phyloP scores from a whole-genome alignment of 2,113 vertebrate genomes.

The Nyctereutes procyonoides region DNA sequence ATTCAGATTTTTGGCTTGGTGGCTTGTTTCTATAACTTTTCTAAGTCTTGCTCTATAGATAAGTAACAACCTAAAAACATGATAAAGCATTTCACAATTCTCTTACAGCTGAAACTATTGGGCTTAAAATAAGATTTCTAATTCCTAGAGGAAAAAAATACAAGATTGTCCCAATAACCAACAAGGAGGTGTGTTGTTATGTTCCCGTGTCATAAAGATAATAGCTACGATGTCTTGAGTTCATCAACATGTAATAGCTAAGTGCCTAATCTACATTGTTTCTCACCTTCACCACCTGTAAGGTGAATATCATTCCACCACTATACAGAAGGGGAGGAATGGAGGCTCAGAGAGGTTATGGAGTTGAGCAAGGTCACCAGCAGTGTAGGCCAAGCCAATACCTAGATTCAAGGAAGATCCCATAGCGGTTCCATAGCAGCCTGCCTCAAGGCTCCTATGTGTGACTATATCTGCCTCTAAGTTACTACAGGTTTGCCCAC shows the following conservation, averaged over 20 bases:
- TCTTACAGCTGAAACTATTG: neutral
- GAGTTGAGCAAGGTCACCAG: neutral
- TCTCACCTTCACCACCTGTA: neutral
- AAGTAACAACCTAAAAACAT: neutral
- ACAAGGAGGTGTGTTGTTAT: neutral
- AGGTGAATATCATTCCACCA: neutral
- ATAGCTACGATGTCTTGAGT: neutral
- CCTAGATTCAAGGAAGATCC: neutral
- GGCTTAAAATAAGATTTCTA: neutral
- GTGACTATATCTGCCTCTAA: neutral
- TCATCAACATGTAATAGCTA: neutral
- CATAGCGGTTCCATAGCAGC: too few species aligned
- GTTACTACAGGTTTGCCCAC: neutral
- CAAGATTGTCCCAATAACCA: neutral
- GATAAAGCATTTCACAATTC: constrained; percentile 2
- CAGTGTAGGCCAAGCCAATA: neutral
- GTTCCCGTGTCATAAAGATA: neutral
- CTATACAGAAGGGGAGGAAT: neutral
- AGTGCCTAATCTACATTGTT: neutral
- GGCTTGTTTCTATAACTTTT: neutral
- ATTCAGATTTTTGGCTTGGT: neutral
- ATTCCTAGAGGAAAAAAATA: neutral
- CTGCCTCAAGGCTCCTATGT: neutral
- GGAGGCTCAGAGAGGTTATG: neutral
- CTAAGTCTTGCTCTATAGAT: neutral